Base-by-base conservation (phyloP, 2,888 invertebrate genomes). In the Pharmacophagus antenor region DNA sequence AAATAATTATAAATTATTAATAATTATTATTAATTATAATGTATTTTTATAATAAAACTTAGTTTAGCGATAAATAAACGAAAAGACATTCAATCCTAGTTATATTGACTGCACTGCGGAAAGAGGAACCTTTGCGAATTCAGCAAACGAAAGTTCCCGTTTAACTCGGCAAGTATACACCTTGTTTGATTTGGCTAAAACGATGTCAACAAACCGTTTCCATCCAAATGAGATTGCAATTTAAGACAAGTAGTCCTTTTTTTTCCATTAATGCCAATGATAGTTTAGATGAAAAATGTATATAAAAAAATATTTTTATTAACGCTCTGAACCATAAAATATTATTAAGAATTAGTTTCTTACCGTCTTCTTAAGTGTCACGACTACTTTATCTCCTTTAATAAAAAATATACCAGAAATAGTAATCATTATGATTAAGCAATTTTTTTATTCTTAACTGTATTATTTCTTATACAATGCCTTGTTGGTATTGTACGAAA, bases 141-240 rank as follows among this genome's bases (percentile, higher is more conserved):
- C 27, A 46, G 37, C 10, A 48, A 46, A 55, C 25, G 31, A 55
- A 47, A 48, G 23, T 56, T 56, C 27, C 22, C 46, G 46, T 48
- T 48, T 56, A 56, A 22, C 56, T 37, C 21, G 48, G 48, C 17
- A 22, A 17, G 37, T 41, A 15, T 37, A 37, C 47, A 56, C 37
- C 47, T 48, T 56, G 56, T 47, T 56, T 56, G 47, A 56, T 56
- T 48, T 56, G 56, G 56, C 56, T 22, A 48, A 56, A 48, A 48
- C 56, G 56, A 37, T 56, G 56, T 56, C 22, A 56, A 56, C 56
- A 56, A 48, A 56, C 56, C 21, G 56, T 56, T 56, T 56, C 48
- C 37, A 22, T 23, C 47, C 48, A 47, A 56, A 56, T 37, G 56
- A 48, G 47, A 48, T 56, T 37, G 56, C 56, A 37, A 48, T 56